phyloP scores from a whole-genome alignment of 2,888 invertebrate species.

The Anarsia innoxiella region DNA sequence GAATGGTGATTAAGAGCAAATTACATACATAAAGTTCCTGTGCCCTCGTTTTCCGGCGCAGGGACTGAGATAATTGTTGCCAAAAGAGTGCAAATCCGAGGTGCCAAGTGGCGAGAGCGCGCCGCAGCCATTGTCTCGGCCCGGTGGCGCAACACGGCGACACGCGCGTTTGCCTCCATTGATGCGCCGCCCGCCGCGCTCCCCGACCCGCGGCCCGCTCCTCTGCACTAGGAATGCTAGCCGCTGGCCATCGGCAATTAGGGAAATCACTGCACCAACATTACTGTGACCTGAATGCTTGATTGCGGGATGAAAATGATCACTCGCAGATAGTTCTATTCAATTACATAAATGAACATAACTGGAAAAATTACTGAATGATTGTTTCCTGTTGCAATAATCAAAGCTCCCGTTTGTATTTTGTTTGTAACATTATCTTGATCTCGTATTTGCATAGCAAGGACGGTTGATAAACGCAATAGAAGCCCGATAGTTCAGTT shows the following conservation, averaged over 20 bases:
- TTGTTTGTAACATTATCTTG: constrained; percentile 37
- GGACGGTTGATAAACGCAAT: constrained; percentile 29
- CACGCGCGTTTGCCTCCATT: constrained; percentile 66
- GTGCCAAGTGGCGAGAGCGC: constrained; percentile 44
- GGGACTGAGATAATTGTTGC: constrained; percentile 46
- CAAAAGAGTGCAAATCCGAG: constrained; percentile 46
- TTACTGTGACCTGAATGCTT: constrained; percentile 58
- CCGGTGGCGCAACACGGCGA: constrained; percentile 59
- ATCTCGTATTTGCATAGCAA: constrained; percentile 44
- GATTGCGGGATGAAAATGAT: constrained; percentile 62
- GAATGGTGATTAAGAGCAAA: constrained; percentile 33
- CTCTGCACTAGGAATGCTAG: constrained; percentile 21
- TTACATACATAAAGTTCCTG: constrained; percentile 23
- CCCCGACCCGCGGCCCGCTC: constrained; percentile 14
- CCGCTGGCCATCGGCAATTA: constrained; percentile 39
- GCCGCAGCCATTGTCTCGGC: constrained; percentile 15
- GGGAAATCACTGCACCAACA: constrained; percentile 50
- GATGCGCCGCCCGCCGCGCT: constrained; percentile 41
- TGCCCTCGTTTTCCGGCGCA: constrained; percentile 46
- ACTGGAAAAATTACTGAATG: constrained; percentile 51
- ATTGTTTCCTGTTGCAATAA: constrained; percentile 58
- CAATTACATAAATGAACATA: constrained; percentile 60
- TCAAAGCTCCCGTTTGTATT: no score
- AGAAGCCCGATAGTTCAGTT: no score
- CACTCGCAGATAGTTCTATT: constrained; percentile 52